Base-by-base conservation (phyloP, 2,113 vertebrate species). In the Hyperopisus bebe region DNA sequence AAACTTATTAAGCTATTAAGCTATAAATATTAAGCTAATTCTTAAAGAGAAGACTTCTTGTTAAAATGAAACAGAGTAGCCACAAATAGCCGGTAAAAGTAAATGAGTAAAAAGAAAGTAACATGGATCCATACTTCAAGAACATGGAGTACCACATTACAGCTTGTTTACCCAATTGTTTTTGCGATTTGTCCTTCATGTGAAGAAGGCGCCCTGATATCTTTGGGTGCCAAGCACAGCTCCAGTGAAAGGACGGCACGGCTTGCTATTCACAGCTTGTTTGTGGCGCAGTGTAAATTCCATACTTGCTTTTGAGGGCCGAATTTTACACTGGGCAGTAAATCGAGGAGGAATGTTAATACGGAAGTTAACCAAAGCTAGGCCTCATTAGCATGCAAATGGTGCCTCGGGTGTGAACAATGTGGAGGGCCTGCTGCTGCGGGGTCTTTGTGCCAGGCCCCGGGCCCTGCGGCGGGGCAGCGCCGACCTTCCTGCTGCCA, bases 301-400 rank as follows among this genome's bases (percentile, higher is more conserved):
- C 89, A 89, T 58, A 70, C 89, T 47, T 86, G 90, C 90, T 91
- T 91, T 92, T 89, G 90, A 90, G 46, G 89, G 84, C 86, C 70
- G 91, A 91, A 90, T 88, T 91, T 92, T 89, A 89, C 88, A 90
- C 53, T 91, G 51, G 44, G 84, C 92, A 91, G 89, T 91, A 92
- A 93, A 90, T 86, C 80, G 91, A 92, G 88, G 84, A 87, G 89
- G 90, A 92, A 91, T 91, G 91, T 91, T 91, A 90, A 87, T 94
- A 90, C 89, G 92, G 91, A 92, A 90, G 3, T 42, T 89, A 93
- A 91, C 84, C 91, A 91, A 91, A 89, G 92, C 91, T 90, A 80
- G 53, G 15, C 13, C 51, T 90, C 89, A 85, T 91, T 91, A 90
- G 55, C 90, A 80, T 27, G 0, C 83, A 90, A 89, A 86, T 88